These are phyloP conservation scores for Thelaira solivaga DNA, from an alignment of 2,888 invertebrate species.

Conservation along the genomic window DNA sequence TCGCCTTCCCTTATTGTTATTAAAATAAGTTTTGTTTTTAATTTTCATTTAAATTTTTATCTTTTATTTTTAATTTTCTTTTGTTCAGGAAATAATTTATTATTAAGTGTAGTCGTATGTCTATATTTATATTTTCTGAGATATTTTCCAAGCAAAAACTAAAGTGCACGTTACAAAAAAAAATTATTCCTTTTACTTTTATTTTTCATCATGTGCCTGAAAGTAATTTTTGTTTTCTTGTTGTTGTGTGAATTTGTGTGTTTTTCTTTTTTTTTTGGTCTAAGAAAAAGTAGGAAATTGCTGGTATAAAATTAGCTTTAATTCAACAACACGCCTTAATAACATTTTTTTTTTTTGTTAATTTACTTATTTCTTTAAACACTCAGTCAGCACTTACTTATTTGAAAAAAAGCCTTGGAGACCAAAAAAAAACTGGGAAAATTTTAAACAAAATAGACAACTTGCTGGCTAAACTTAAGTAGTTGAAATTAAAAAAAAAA, in stretches of 20 bases:
- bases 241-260: not conserved
- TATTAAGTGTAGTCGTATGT: too few relatives aligned
- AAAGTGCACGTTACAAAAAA: not conserved
- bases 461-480: not conserved
- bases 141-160: not conserved
- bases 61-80: not conserved
- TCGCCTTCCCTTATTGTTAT: not conserved
- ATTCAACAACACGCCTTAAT: constrained; percentile 46
- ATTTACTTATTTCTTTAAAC: constrained; percentile 22
- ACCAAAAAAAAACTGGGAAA: constrained; percentile 9
- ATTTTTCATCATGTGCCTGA: not conserved
- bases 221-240: not conserved
- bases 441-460: constrained; percentile 1
- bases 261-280: too few relatives aligned
- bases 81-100: constrained; percentile 17
- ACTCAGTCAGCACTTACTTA: constrained; percentile 17
- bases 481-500: constrained; percentile 22
- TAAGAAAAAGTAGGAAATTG: constrained; percentile 47
- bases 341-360: not conserved
- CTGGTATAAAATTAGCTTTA: constrained; percentile 27
- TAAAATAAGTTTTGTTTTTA: not conserved
- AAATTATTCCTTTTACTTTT: constrained; percentile 45
- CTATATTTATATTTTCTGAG: not conserved
- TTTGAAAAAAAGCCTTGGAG: constrained; percentile 33
- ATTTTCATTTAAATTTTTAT: not conserved